Conservation (phyloP, 2,113 vertebrate species). For the Tetrax tetrax region DNA sequence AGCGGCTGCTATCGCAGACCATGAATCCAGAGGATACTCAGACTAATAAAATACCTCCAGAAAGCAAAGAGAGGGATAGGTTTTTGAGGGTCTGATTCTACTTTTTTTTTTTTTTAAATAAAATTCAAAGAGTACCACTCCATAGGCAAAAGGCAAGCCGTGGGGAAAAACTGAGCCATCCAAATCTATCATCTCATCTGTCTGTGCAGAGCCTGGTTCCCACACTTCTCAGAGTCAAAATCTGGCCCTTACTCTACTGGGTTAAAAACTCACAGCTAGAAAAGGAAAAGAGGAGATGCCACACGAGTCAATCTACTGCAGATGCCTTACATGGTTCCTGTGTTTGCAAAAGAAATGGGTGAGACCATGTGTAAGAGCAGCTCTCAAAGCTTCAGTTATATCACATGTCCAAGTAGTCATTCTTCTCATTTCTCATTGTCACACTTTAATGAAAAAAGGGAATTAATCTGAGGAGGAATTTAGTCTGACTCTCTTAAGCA, state of each 20-base stretch:
- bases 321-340: neutral
- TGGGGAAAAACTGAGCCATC: neutral
- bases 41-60: neutral
- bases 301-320: neutral
- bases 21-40: neutral
- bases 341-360: neutral
- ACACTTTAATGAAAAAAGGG: neutral
- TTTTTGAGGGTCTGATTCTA: neutral
- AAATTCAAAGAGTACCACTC: neutral
- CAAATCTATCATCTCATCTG: neutral
- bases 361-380: neutral
- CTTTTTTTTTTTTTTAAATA: neutral
- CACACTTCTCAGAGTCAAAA: neutral
- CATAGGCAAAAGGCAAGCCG: neutral
- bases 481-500: neutral
- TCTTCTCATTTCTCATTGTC: neutral
- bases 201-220: neutral
- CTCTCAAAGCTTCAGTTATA: neutral
- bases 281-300: neutral
- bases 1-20: rapidly evolving
- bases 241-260: neutral
- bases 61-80: neutral
- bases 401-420: neutral
- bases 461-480: neutral
- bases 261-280: neutral